phyloP scores from a whole-genome alignment of 2,797 vertebrate species.

The Hyperoplus lanceolatus region DNA sequence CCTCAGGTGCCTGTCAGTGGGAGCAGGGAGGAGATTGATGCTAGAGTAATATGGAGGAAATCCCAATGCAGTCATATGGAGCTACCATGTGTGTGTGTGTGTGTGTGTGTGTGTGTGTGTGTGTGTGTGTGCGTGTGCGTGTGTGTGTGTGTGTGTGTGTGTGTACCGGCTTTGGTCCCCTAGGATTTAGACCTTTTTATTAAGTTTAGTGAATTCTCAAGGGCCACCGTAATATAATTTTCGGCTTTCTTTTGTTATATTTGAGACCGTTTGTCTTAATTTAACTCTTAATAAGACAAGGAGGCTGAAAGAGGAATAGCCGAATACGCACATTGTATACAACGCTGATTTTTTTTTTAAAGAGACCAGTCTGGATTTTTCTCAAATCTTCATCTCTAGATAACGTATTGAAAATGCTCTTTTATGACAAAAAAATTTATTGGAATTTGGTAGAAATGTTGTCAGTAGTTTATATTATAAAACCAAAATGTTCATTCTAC shows the following conservation, averaged over 20 bases:
- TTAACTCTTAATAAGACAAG: not conserved
- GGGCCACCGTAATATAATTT: slow-evolving; percentile 19
- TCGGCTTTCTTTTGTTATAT: slow-evolving; percentile 29
- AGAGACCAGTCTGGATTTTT: no score
- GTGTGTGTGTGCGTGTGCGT: no score
- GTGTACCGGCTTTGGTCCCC: slow-evolving; percentile 13
- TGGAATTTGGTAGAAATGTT: no score
- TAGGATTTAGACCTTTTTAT: slow-evolving; percentile 57
- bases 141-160: no score
- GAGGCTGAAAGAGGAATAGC: not conserved
- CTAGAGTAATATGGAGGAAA: slow-evolving; percentile 36
- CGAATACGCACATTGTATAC: not conserved
- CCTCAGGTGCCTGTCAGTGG: slow-evolving; percentile 74
- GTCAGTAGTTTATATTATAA: no score
- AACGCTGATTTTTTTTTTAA: no score
- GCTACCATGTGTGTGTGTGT: not conserved
- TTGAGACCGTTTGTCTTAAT: slow-evolving; percentile 13
- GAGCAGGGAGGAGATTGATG: slow-evolving; percentile 79
- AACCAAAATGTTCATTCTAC: no score
- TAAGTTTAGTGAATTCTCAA: slow-evolving; percentile 44
- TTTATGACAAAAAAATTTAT: no score
- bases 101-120: no score
- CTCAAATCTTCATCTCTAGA: no score
- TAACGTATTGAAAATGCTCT: no score
- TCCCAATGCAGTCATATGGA: slow-evolving; percentile 11